phyloP scores from a whole-genome alignment of 2,113 vertebrate genomes.

The Oncorhynchus nerka region DNA sequence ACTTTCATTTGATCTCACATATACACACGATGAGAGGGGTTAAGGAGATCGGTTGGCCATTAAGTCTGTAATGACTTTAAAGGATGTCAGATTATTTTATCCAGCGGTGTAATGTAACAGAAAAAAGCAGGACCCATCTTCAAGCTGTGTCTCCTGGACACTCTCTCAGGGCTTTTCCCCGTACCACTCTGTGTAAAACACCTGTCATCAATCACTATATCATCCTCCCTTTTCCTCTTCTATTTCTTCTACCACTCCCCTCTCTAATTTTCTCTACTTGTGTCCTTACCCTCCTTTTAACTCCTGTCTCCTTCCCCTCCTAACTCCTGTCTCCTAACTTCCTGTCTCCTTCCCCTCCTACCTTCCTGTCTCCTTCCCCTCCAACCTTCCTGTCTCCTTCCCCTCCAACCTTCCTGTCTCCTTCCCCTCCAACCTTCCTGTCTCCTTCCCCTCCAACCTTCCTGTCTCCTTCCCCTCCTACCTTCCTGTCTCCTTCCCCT shows the following conservation, averaged over 20 bases:
- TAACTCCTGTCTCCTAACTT: no score
- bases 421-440: no score
- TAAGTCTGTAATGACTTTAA: constrained; percentile 66
- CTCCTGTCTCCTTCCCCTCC: no score
- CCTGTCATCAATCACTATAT: neutral
- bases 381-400: neutral
- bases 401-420: no score
- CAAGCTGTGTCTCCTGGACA: constrained; percentile 3
- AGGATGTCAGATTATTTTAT: constrained; percentile 27
- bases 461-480: neutral
- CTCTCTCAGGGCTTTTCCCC: neutral
- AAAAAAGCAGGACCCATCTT: constrained; percentile 42
- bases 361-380: no score
- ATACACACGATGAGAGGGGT: constrained; percentile 38
- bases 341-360: neutral
- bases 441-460: neutral
- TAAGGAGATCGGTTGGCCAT: constrained; percentile 55
- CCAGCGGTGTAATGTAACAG: constrained; percentile 45
- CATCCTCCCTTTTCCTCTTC: neutral
- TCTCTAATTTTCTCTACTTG: neutral
- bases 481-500: neutral
- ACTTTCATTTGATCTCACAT: constrained; percentile 41
- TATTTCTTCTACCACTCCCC: neutral
- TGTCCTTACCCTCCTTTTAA: neutral
- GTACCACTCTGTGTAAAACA: neutral